Base-by-base conservation (phyloP, 2,113 vertebrate species). In the Melanotaenia duboulayi region DNA sequence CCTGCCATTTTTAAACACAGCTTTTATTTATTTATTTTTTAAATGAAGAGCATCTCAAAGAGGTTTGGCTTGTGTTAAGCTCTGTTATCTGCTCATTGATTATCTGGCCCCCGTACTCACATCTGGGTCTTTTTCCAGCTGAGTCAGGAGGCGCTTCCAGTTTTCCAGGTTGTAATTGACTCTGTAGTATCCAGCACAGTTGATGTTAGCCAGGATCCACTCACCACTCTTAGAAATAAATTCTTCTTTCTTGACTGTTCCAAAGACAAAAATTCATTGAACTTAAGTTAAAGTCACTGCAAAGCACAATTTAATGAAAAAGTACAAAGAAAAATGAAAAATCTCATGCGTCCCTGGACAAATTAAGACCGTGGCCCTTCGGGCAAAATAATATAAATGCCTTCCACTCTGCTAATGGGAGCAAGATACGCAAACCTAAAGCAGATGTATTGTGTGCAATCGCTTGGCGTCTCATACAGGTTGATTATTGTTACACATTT, bases 81-180 rank as follows among this genome's bases (percentile, higher is more conserved):
- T 50, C 16, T 42, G 11, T 22, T 19, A 51, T 54, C 42, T 40
- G 39, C 39, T 44, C 42, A 44, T 14, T 39, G 32, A 0, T 56
- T 8, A 11, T 37, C 49, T 71, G 25, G 20, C 2, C n/a, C 23
- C 8, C 1, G 28, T 40, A 91, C 94, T 89, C 79, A 99, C 97
- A 14, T 0, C 0, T 0, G 3, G 91, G 13, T 92, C 0, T 0
- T 0, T 48, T 40, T 73, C 16, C 69, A 99, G 93, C 90, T 96
- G 94, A 0, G 0, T 0, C 39, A 95, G 82, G 73, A 99, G 94
- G 22, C 39, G 92, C 0, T 76, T 2, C 98, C 98, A 99, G 92
- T 99, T 99, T 17, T 59, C 71, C 0, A 16, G 59, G 50, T 99
- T 90, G 16, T 99, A 99, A 81, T 99, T 99, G 80, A 99, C 97